Evolutionary conservation across 2,888 invertebrate genomes (phyloP), one percentile per base, ranked within the genome.

Genomic region (Schizotus pectinicornis): DNA sequence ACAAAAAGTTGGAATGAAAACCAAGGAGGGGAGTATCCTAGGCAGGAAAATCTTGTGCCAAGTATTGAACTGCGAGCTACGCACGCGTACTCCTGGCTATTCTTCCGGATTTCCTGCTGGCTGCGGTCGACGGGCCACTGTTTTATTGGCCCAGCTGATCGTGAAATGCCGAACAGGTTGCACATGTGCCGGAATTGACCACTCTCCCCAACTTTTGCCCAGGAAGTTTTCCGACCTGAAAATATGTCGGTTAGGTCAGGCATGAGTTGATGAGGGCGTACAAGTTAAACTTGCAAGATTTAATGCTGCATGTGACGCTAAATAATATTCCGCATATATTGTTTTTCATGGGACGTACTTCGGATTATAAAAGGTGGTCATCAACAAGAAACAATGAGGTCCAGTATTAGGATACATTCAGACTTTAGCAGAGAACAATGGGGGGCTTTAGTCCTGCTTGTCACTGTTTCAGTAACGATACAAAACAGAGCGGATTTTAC

Each of bases 81-180:
- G 60, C 64, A 50, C 59, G 68, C 68, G 68, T 63, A 56, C 14
- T 49, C 13, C 43, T 51, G 50, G 41, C 56, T 52, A 52, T 50
- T 47, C 54, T 58, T 57, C 57, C 62, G 63, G 65, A 64, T 63
- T 61, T 67, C 66, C 66, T 59, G 63, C 63, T 60, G 65, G 63
- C 62, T 63, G 60, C 63, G 60, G 61, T 59, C 61, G 56, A 50
- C 36, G 52, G 9, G 6, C 7, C 45, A 54, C 56, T 55, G 51
- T 63, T 63, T 61, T 61, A 55, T 56, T 47, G 57, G 48, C 39
- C 39, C 54, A 59, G 51, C 55, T 61, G 61, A 66, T 66, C 57
- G 50, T 46, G 50, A 53, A 52, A 22, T 22, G 5, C 22, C 5
- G 5, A 22, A 22, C 22, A 22, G 22, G 22, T 22, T 22, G 22